Base-by-base conservation (phyloP, 2,888 invertebrate species). In the Pammene aurita region DNA sequence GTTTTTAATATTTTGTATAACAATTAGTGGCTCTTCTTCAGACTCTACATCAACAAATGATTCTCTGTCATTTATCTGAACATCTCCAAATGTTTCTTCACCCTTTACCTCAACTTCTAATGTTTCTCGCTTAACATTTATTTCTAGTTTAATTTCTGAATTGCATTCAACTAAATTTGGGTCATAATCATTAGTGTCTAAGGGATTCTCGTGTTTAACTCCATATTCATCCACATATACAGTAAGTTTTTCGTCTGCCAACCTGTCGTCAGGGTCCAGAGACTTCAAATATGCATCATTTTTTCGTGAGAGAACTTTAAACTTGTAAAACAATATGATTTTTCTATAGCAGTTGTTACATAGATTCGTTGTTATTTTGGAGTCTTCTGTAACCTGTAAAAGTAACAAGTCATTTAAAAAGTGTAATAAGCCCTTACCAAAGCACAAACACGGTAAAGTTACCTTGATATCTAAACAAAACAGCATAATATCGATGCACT, bases 381-480 rank as follows among this genome's bases (percentile, higher is more conserved):
- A 76, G 55, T 83, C 77, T 67, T 78, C 65, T n/a, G 74, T 70
- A n/a, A 89, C 75, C 90, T 90, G 67, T 14, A 82, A 78, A 70
- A 5, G 9, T 1, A n/a, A 11, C 7, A 11, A 57, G 35, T 11
- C 4, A 48, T 34, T 2, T 62, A 16, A 18, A 68, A 55, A 16
- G 5, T 16, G 6, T 18, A 26, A 56, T 35, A 56, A 9, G 66
- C 13, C 4, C 11, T 34, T 7, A 13, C 41, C 18, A 14, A 5
- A 13, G 0, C 2, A 0, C 6, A 26, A 1, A 11, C 18, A 48
- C 7, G 42, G 16, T 67, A 76, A 26, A 74, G 74, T 80, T 81
- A 88, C 89, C 84, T 84, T 73, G 72, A 88, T 84, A 74, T 84
- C 81, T 71, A 90, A 77, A 74, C 89, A 89, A 80, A 86, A 89